phyloP scores from a whole-genome alignment of 2,797 vertebrate species.

The Petrocephalus sullivani region DNA sequence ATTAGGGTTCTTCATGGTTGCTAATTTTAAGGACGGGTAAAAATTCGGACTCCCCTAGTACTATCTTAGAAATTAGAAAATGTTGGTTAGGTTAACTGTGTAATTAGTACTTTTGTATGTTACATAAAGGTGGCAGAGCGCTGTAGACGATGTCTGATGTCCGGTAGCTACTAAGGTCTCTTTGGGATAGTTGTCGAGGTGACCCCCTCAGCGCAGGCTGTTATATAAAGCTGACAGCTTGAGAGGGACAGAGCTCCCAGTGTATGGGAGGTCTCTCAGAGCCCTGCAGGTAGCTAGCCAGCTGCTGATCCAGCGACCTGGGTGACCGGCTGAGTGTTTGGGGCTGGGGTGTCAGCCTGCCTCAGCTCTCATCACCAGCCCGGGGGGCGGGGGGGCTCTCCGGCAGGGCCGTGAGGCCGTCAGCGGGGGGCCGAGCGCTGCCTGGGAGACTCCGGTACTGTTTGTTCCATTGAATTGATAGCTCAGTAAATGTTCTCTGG shows the following conservation, averaged over 20 bases:
- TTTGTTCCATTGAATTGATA: neutral
- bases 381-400: neutral
- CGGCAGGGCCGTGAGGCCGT: neutral
- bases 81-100: neutral
- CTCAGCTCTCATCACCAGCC: neutral
- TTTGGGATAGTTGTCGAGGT: neutral
- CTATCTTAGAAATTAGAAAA: neutral
- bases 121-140: neutral
- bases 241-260: neutral
- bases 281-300: neutral
- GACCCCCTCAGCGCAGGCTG: neutral
- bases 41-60: neutral
- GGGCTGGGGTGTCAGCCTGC: neutral
- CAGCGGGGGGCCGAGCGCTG: neutral
- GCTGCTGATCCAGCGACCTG: conserved; percentile 1
- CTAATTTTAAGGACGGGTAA: neutral
- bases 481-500: neutral
- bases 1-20: neutral
- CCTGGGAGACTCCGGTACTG: neutral
- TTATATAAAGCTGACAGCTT: neutral
- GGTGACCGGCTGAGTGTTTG: neutral
- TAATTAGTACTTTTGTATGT: neutral
- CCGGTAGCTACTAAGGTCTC: neutral
- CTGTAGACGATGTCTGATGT: conserved; percentile 5
- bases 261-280: neutral